Base-by-base conservation (phyloP, 1,140 invertebrate genomes). In the Brachionus rubens region DNA sequence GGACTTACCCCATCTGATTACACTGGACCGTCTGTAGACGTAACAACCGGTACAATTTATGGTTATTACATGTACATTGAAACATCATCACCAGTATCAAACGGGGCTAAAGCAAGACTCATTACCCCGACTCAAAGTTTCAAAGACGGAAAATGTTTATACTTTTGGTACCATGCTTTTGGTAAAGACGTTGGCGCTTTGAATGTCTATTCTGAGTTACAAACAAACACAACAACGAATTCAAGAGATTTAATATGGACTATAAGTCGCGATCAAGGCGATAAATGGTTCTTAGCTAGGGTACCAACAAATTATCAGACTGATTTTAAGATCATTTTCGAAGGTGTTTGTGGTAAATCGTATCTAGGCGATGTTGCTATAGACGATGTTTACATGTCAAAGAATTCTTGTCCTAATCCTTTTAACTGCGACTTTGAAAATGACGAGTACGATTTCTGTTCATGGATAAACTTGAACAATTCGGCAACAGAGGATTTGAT, bases 101-200 rank as follows among this genome's bases (percentile, higher is more conserved):
- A n/a, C n/a, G 59, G 59, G 1, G 2, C 19, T 24, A 65, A 65
- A 14, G 59, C 59, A 10, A 26, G 59, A 43, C 24, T 65, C 6
- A 12, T 65, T 14, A 14, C 59, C 3, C 59, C 59, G 12, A 43
- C 10, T 12, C 59, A 65, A 46, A 24, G 24, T 24, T 65, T 43
- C 21, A 65, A 41, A 16, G 41, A 41, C 5, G 65, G 76, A 12
- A 46, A 54, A 26, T 78, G 78, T 41, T 56, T 81, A 36, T 77
- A 79, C 30, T 78, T 81, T 24, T 82, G 78, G 77, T 81, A 79
- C 50, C 79, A 82, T 48, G 81, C 81, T 79, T 80, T 76, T 76
- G 80, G 79, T n/a, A 14, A 36, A 4, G 76, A 80, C 36, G 78
- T 82, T 26, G 82, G 78, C 4, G 70, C 77, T 9, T 79, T 84